Base-by-base conservation (phyloP, 2,113 vertebrate species). In the Cinclus mexicanus region DNA sequence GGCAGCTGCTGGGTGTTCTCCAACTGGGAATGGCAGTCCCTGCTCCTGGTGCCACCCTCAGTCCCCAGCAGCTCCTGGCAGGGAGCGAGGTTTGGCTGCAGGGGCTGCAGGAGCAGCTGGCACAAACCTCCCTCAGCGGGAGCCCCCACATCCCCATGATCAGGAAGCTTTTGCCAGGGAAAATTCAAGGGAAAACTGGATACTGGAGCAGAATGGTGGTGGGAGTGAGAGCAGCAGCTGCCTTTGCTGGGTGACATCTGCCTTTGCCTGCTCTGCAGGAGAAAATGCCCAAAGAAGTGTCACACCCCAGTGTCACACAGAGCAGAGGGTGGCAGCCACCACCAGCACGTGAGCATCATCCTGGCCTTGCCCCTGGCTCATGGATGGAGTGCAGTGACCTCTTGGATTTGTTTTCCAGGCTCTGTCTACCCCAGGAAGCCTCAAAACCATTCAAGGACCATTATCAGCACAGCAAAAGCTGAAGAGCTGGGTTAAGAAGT, bases 401-500 rank as follows among this genome's bases (percentile, higher is more conserved):
- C 57, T 12, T 10, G 52, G 46, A 31, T 84, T 69, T 44, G 24
- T 77, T 44, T 77, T 21, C 55, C 59, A 2, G 16, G 47, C 75
- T 37, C 46, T 63, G 37, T 3, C 46, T 42, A 23, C 11, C 17
- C 41, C 4, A 6, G 44, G 46, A 80, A 47, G 3, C 42, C 25
- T 18, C 12, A 17, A 41, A 52, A 6, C 14, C 59, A 13, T 10
- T 13, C 18, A 4, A 8, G 1, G 7, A 5, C 12, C 9, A 20
- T n/a, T 6, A 28, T 0, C 29, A 71, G 57, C 71, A 25, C 11
- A 22, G 65, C 22, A 42, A 13, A 64, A 72, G 18, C 39, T 0
- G 3, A 24, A 13, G 35, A 26, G 26, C 0, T 0, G 19, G 31
- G 52, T 50, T 37, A 16, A 18, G 49, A 37, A 28, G 2, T 0